Conservation (phyloP, 35 echinoderm and acorn worm species). For the Patiria miniata region DNA sequence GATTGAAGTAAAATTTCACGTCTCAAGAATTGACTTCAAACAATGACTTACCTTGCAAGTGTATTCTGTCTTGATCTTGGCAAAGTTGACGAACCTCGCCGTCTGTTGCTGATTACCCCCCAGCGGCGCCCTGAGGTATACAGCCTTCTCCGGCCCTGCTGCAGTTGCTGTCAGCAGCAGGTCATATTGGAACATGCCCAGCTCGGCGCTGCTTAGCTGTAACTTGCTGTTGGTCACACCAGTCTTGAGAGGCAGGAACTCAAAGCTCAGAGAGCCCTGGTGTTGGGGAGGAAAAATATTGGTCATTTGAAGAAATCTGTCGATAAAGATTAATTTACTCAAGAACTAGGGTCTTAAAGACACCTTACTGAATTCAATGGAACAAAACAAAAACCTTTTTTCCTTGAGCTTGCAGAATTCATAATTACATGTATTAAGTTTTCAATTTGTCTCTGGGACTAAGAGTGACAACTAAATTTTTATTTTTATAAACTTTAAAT, state of each 20-base stretch:
- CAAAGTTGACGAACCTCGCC: conserved; percentile 90
- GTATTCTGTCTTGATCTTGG: conserved; percentile 96
- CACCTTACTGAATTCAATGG: no score
- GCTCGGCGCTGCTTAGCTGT: conserved; percentile 85
- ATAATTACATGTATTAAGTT: no score
- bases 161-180: conserved; percentile 81
- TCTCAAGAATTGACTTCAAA: no score
- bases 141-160: conserved; percentile 96
- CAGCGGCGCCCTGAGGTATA: conserved; percentile 88
- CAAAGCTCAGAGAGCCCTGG: conserved; percentile 88
- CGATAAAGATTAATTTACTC: background rate
- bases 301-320: background rate
- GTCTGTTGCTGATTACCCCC: conserved; percentile 75
- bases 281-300: background rate
- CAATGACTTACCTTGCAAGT: conserved; percentile 85
- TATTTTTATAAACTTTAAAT: no score
- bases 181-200: conserved; percentile 91
- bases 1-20: no score
- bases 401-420: no score
- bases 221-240: conserved; percentile 76
- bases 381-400: no score
- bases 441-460: no score
- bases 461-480: no score
- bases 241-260: conserved; percentile 80
- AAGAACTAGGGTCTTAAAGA: no score